phyloP scores from a whole-genome alignment of 1,140 invertebrate species.

The Zaprionus capensis region DNA sequence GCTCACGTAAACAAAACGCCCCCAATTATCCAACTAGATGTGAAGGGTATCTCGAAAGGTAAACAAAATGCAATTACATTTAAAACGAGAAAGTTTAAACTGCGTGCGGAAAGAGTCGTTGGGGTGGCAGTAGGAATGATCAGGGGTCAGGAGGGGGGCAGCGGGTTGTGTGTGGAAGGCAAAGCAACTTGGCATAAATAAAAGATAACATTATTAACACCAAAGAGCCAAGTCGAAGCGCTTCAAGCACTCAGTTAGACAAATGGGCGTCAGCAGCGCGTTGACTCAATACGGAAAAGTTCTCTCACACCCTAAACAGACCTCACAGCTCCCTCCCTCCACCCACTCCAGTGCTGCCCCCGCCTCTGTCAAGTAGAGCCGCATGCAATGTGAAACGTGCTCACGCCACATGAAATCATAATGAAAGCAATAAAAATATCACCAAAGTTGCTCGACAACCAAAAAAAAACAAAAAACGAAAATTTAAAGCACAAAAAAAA shows the following conservation, averaged over 20 bases:
- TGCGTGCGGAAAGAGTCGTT: constrained; percentile 11
- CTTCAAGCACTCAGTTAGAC: constrained; percentile 57
- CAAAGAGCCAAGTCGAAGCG: constrained; percentile 53
- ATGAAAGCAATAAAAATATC: constrained; percentile 81
- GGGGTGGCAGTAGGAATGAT: neutral
- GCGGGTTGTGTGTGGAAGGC: neutral
- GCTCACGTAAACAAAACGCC: neutral
- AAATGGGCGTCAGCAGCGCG: constrained; percentile 69
- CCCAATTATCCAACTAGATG: neutral
- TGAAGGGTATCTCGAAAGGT: constrained; percentile 6
- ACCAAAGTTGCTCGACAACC: constrained; percentile 50
- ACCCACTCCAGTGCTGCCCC: too few species aligned
- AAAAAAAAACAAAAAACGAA: constrained; percentile 29
- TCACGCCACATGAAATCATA: constrained; percentile 73
- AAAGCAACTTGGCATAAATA: constrained; percentile 64
- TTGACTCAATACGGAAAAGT: constrained; percentile 54
- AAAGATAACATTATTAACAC: constrained; percentile 82
- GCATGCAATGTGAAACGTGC: constrained; percentile 56
- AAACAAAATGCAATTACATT: constrained; percentile 63
- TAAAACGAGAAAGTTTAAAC: constrained; percentile 47
- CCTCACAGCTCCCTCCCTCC: too few species aligned
- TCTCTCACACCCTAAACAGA: neutral
- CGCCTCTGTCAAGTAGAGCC: constrained; percentile 4
- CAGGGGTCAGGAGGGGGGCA: neutral
- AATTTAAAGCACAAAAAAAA: constrained; percentile 14